These are phyloP conservation scores for Tenthredo notha DNA, from an alignment of 2,888 invertebrate species.

Conservation along the genomic window DNA sequence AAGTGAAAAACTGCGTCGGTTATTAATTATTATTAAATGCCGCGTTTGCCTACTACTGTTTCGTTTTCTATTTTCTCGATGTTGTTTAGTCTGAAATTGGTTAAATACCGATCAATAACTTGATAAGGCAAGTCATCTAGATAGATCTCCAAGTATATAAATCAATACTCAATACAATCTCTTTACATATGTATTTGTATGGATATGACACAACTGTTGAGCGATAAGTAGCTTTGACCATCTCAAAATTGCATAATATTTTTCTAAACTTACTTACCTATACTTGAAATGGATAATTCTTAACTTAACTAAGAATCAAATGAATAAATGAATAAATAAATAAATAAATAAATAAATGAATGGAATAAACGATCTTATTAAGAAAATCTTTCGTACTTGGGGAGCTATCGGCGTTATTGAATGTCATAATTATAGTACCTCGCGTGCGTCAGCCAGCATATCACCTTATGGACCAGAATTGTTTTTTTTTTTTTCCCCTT, in stretches of 20 bases:
- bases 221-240: constrained; percentile 55
- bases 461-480: constrained; percentile 68
- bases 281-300: constrained; percentile 29
- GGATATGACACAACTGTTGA: constrained; percentile 46
- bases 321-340: neutral
- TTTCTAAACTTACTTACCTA: constrained; percentile 63
- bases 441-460: constrained; percentile 68
- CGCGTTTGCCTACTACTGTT: constrained; percentile 22
- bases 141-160: constrained; percentile 66
- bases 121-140: constrained; percentile 56
- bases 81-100: constrained; percentile 47
- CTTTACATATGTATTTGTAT: constrained; percentile 63
- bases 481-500: constrained; percentile 54
- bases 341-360: neutral
- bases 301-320: constrained; percentile 17
- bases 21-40: constrained; percentile 20
- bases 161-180: constrained; percentile 58
- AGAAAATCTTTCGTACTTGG: constrained; percentile 51
- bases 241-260: constrained; percentile 69
- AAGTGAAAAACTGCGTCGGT: constrained; percentile 24
- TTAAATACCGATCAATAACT: constrained; percentile 23
- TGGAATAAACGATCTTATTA: neutral
- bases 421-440: constrained; percentile 54
- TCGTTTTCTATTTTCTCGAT: constrained; percentile 54
- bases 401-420: constrained; percentile 54